phyloP scores from a whole-genome alignment of 2,888 invertebrate species.

The Diarsia brunnea region DNA sequence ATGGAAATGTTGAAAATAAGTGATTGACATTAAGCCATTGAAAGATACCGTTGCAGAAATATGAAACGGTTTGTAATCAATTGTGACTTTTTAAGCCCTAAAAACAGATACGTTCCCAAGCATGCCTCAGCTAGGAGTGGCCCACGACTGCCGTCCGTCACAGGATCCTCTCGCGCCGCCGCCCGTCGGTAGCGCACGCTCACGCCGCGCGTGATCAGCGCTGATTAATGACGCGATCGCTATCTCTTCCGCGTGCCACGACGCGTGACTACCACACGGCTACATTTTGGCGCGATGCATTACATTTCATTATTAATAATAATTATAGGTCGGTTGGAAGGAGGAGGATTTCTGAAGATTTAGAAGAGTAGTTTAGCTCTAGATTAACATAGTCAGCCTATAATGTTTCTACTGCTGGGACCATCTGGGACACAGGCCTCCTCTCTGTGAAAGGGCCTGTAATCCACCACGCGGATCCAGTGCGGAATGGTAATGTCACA shows the following conservation, averaged over 20 bases:
- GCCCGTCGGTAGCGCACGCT: slow-evolving; percentile 61
- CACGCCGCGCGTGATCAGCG: slow-evolving; percentile 76
- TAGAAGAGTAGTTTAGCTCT: neutral
- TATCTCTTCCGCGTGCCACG: slow-evolving; percentile 81
- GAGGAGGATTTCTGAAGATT: neutral
- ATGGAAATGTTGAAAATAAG: neutral
- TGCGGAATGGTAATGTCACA: too few species aligned
- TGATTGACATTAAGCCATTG: neutral
- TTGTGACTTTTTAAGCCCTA: neutral
- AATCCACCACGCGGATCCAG: too few species aligned
- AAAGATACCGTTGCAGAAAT: neutral
- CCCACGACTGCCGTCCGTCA: slow-evolving; percentile 24
- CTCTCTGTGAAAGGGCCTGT: too few species aligned
- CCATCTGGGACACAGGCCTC: too few species aligned
- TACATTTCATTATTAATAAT: slow-evolving; percentile 41
- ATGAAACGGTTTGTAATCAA: neutral
- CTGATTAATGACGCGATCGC: slow-evolving; percentile 78
- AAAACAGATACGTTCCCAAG: neutral
- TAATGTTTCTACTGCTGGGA: too few species aligned
- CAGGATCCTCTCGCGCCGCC: neutral
- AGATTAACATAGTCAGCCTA: too few species aligned
- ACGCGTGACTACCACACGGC: slow-evolving; percentile 48
- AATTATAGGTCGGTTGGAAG: neutral
- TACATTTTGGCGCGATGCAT: slow-evolving; percentile 37
- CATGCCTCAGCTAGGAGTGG: slow-evolving; percentile 15